Conservation (phyloP, 2,113 vertebrate genomes). For the Coptodon rendalli region DNA sequence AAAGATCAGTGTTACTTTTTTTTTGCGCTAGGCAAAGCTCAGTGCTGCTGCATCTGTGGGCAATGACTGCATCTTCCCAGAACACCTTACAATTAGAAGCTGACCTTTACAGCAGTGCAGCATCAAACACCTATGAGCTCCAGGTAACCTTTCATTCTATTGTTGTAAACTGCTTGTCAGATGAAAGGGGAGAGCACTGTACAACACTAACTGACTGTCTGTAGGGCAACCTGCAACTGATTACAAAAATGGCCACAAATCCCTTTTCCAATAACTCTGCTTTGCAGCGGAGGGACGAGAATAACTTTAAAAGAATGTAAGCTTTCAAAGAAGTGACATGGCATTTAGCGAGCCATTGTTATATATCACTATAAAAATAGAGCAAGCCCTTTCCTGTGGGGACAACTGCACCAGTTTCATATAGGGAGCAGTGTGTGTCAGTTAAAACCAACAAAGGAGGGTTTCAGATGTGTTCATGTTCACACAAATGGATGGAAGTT, state of each 20-base stretch:
- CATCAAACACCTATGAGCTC: not conserved
- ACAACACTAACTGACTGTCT: conserved; percentile 13
- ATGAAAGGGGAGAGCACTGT: not conserved
- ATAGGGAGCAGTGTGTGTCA: not conserved
- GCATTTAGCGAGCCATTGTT: not conserved
- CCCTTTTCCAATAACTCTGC: not conserved
- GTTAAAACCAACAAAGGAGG: not conserved
- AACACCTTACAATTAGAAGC: not conserved
- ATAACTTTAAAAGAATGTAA: not conserved
- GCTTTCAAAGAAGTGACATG: not conserved
- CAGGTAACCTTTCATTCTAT: conserved; percentile 14
- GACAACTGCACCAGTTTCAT: not conserved
- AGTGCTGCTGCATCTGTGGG: not conserved
- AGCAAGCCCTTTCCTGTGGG: not conserved
- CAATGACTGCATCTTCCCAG: not conserved
- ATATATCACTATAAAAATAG: not conserved
- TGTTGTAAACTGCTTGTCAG: conserved; percentile 23
- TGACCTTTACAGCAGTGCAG: conserved; percentile 14
- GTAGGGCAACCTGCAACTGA: not conserved
- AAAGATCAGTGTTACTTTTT: not conserved
- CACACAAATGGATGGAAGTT: not conserved
- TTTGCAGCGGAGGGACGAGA: not conserved
- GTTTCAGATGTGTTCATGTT: not conserved
- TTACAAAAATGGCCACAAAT: not conserved
- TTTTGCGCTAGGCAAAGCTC: not conserved